Conservation (phyloP, 1,140 invertebrate species). For the Drosophila obscura region DNA sequence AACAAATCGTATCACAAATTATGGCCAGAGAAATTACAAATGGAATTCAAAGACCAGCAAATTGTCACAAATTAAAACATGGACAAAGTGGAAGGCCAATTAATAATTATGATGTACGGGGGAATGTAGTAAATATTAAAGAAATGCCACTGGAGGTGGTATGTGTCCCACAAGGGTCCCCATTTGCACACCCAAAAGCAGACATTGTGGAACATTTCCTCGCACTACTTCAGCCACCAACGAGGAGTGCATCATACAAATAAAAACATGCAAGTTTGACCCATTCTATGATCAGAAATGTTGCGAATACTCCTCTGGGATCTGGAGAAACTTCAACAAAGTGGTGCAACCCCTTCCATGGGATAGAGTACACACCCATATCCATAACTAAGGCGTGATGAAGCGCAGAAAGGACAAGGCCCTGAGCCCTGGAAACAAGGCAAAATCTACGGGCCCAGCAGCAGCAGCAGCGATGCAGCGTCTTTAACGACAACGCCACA, state of each 20-base stretch:
- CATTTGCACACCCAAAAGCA: neutral
- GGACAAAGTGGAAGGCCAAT: neutral
- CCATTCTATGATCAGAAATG: too few species aligned
- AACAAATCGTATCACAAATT: conserved; percentile 2
- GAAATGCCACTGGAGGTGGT: neutral
- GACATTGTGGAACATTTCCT: too few species aligned
- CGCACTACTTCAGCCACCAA: too few species aligned
- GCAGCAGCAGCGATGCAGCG: conserved; percentile 1
- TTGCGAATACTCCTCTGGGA: too few species aligned
- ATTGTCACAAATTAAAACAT: conserved; percentile 52
- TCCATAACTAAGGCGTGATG: conserved; percentile 54
- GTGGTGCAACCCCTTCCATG: neutral
- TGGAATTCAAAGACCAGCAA: conserved; percentile 26
- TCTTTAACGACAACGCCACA: conserved; percentile 70
- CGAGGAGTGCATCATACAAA: too few species aligned
- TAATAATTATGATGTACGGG: too few species aligned
- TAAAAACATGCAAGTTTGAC: too few species aligned
- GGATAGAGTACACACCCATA: conserved; percentile 1
- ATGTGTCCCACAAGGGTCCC: too few species aligned
- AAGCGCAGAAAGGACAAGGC: conserved; percentile 67
- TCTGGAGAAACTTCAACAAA: neutral
- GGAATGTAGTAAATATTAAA: conserved; percentile 20
- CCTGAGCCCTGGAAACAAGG: conserved; percentile 28
- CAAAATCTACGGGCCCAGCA: conserved; percentile 30
- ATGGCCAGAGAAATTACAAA: conserved; percentile 40